Evolutionary conservation across 2,113 vertebrate genomes (phyloP).

Genomic region (Cynopterus brachyotis): DNA sequence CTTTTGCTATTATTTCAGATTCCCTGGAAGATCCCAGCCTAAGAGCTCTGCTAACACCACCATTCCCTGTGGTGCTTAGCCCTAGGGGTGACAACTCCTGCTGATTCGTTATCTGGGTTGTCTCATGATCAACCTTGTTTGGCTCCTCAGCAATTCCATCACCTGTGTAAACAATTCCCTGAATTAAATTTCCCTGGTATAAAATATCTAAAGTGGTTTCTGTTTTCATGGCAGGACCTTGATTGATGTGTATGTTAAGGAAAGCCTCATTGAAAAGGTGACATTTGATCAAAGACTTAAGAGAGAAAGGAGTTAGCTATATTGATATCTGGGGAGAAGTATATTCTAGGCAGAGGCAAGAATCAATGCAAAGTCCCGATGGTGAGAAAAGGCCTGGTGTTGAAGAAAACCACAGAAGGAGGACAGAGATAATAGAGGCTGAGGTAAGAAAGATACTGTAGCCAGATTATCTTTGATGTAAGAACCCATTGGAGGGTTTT

Average conservation of each 20-base stretch:
- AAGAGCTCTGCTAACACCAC: not conserved
- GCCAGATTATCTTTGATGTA: not conserved
- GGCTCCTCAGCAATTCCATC: not conserved
- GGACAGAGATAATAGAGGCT: not conserved
- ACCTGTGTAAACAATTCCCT: conserved; percentile 61
- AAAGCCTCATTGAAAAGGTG: conserved; percentile 22
- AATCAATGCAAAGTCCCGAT: not conserved
- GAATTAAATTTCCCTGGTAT: conserved; percentile 53
- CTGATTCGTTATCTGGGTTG: conserved; percentile 2
- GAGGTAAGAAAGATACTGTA: not conserved
- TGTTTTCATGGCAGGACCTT: conserved; percentile 38
- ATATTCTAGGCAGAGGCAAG: not conserved
- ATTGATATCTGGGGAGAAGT: not conserved
- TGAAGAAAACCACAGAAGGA: not conserved
- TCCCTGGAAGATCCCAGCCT: not conserved
- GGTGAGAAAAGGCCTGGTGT: not conserved
- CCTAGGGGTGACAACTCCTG: not conserved
- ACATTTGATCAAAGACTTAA: conserved; percentile 59
- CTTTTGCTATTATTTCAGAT: not conserved
- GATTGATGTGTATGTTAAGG: conserved; percentile 28
- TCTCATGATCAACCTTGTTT: not conserved
- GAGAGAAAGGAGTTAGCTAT: not conserved
- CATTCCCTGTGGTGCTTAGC: not conserved
- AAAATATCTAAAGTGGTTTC: conserved; percentile 29
- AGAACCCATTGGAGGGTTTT: not conserved